Evolutionary conservation across 2,888 invertebrate genomes (phyloP).

Genomic region (Dendrolimus pini): DNA sequence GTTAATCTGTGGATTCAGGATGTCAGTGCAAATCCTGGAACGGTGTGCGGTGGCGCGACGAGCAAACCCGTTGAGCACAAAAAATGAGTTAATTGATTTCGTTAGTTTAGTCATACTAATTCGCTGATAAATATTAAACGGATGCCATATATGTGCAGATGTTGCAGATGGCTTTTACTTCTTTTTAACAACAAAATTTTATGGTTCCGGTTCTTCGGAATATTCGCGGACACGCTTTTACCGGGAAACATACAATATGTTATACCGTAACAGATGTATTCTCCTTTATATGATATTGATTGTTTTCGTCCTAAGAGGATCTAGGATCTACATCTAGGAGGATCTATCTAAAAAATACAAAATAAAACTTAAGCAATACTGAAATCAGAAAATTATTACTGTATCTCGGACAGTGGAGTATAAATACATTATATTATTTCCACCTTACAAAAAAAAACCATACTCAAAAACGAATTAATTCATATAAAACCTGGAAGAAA

Average conservation of each 20-base stretch:
- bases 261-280: too few relatives aligned
- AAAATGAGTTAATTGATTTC: constrained; percentile 63
- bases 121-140: constrained; percentile 64
- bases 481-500: too few relatives aligned
- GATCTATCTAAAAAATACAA: too few relatives aligned
- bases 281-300: constrained; percentile 15
- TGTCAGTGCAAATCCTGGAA: constrained; percentile 43
- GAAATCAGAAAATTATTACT: too few relatives aligned
- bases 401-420: too few relatives aligned
- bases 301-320: too few relatives aligned
- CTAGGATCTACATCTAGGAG: too few relatives aligned
- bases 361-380: too few relatives aligned
- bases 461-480: too few relatives aligned
- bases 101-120: constrained; percentile 68
- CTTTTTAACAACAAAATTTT: constrained; percentile 43
- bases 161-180: constrained; percentile 47
- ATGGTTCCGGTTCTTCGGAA: constrained; percentile 30
- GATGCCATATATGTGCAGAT: constrained; percentile 49
- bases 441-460: too few relatives aligned
- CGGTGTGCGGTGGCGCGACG: constrained; percentile 24
- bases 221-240: neutral
- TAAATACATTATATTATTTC: too few relatives aligned
- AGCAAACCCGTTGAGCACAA: constrained; percentile 46
- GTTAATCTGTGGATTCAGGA: constrained; percentile 23
- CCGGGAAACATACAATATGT: too few relatives aligned